These are phyloP conservation scores for Campylorhamphus procurvoides DNA, from an alignment of 2,113 vertebrate genomes.

Conservation along the genomic window DNA sequence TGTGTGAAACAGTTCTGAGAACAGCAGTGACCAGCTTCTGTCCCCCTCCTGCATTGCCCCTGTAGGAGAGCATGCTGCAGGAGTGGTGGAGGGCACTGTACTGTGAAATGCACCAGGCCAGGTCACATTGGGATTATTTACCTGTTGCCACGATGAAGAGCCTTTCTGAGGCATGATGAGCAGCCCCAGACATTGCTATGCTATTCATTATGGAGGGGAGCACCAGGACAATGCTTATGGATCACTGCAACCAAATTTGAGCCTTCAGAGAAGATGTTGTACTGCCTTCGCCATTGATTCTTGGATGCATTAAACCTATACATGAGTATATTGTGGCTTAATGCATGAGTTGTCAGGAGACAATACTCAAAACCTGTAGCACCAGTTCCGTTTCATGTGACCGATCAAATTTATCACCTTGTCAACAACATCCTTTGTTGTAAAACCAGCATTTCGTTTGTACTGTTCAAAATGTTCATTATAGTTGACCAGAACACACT, in stretches of 20 bases:
- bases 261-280: background rate
- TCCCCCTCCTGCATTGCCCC: rapidly evolving
- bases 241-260: background rate
- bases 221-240: background rate
- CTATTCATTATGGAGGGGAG: background rate
- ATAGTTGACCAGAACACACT: background rate
- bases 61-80: background rate
- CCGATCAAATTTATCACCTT: background rate
- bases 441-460: rapidly evolving
- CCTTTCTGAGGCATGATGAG: background rate
- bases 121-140: background rate
- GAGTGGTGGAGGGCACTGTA: background rate
- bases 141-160: background rate
- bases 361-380: background rate
- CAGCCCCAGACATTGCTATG: background rate
- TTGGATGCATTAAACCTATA: background rate
- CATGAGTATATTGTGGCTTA: background rate
- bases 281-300: background rate
- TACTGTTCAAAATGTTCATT: background rate
- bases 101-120: background rate
- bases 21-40: background rate
- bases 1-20: background rate
- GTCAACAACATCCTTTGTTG: background rate
- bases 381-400: background rate
- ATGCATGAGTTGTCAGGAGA: background rate